Evolutionary conservation across 2,113 vertebrate species (phyloP).

Genomic region (Stigmatopora argus): DNA sequence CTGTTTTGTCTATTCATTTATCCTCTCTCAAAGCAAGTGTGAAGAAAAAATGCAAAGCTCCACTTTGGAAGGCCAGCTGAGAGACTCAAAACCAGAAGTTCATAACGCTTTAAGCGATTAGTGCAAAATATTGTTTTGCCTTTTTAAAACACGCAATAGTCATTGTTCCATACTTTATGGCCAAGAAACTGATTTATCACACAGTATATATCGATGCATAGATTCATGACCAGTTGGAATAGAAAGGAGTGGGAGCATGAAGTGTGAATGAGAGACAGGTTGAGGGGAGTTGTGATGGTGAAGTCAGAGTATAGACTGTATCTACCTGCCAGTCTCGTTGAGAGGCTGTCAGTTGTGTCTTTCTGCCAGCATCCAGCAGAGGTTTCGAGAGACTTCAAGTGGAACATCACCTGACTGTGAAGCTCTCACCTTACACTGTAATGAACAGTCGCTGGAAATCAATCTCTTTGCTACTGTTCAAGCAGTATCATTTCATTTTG

Average conservation of each 20-base stretch:
- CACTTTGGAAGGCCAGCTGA: no score
- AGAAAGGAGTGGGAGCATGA: slow-evolving; percentile 8
- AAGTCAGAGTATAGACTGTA: slow-evolving; percentile 31
- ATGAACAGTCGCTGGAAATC: slow-evolving; percentile 54
- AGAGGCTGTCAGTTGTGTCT: slow-evolving; percentile 35
- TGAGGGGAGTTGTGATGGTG: slow-evolving; percentile 19
- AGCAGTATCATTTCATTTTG: slow-evolving; percentile 61
- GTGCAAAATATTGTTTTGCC: no score
- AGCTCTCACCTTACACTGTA: slow-evolving; percentile 55
- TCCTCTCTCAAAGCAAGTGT: neutral
- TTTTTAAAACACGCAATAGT: neutral
- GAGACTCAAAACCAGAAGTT: neutral
- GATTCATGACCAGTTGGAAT: slow-evolving; percentile 15
- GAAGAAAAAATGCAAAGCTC: neutral
- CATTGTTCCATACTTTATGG: neutral
- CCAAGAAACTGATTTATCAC: neutral
- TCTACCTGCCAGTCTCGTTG: slow-evolving; percentile 36
- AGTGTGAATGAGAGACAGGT: slow-evolving; percentile 26
- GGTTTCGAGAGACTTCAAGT: slow-evolving; percentile 45
- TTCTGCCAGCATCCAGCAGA: slow-evolving; percentile 26
- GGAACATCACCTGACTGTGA: slow-evolving; percentile 55
- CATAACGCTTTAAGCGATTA: neutral
- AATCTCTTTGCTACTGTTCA: slow-evolving; percentile 50
- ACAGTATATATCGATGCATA: neutral
- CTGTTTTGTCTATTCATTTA: neutral